phyloP scores from a whole-genome alignment of 1,140 invertebrate genomes.

The Venturia canescens region DNA sequence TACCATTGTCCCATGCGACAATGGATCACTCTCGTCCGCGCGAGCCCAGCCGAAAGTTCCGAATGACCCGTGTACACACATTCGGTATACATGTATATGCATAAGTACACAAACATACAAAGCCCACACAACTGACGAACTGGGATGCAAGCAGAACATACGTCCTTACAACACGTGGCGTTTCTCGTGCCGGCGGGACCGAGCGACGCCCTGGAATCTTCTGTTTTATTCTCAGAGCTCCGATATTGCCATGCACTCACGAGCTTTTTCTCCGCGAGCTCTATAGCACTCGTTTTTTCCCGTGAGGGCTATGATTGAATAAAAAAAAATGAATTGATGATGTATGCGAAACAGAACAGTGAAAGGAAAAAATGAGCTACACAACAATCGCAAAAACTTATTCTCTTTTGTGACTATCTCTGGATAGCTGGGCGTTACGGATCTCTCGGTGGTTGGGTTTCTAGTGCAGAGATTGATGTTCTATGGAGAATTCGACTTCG shows the following conservation, averaged over 20 bases:
- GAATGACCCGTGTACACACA: conserved; percentile 62
- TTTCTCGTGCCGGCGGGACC: not conserved
- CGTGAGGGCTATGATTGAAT: conserved; percentile 1
- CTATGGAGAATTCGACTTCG: not conserved
- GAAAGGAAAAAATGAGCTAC: not conserved
- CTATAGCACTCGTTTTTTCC: conserved; percentile 2
- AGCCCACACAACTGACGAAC: not conserved
- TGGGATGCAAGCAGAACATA: conserved; percentile 3
- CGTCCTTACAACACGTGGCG: not conserved
- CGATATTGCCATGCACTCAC: conserved; percentile 29
- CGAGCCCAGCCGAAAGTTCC: conserved; percentile 47
- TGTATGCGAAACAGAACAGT: not conserved
- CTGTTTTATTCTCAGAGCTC: conserved; percentile 22
- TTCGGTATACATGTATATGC: not conserved
- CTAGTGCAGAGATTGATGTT: too few species aligned
- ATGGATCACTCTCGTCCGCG: conserved; percentile 63
- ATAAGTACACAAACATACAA: not conserved
- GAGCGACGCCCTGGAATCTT: conserved; percentile 1
- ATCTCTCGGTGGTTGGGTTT: not conserved
- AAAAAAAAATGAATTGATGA: conserved; percentile 16
- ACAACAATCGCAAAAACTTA: not conserved
- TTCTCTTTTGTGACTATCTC: not conserved
- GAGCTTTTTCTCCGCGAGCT: conserved; percentile 22
- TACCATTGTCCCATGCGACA: conserved; percentile 68
- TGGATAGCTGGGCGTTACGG: not conserved